Evolutionary conservation across 2,113 vertebrate genomes (phyloP).

Genomic region (Syrrhaptes paradoxus): DNA sequence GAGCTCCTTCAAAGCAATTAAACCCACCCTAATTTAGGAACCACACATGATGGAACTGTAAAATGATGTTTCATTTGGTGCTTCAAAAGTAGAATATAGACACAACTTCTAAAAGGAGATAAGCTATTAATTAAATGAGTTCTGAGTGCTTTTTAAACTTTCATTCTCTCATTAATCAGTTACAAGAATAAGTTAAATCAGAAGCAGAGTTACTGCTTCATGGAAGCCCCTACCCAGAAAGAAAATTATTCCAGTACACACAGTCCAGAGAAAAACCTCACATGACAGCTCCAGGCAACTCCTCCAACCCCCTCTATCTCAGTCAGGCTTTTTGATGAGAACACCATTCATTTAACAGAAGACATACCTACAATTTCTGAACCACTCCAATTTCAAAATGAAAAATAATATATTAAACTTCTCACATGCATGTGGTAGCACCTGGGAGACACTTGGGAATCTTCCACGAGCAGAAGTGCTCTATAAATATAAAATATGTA

Average conservation of each 20-base stretch:
- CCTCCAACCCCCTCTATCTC: not conserved
- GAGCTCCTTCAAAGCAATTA: not conserved
- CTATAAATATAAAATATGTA: conserved; percentile 10
- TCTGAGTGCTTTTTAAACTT: not conserved
- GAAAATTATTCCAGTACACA: not conserved
- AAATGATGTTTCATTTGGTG: not conserved
- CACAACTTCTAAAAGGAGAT: not conserved
- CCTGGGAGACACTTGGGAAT: not conserved
- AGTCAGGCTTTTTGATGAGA: not conserved
- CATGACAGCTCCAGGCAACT: not conserved
- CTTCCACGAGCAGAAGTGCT: not conserved
- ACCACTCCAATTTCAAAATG: not conserved
- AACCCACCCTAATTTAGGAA: not conserved
- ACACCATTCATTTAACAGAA: not conserved
- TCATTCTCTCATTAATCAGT: not conserved
- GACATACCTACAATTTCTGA: not conserved
- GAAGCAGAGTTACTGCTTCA: not conserved
- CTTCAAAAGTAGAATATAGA: not conserved
- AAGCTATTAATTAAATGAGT: not conserved
- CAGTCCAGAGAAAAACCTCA: not conserved
- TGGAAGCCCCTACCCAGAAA: not conserved
- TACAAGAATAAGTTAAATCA: not conserved
- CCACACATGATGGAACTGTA: not conserved
- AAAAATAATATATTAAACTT: not conserved
- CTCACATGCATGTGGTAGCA: not conserved